Evolutionary conservation across 2,888 invertebrate genomes (phyloP).

Genomic region (Trichopoda pennipes): DNA sequence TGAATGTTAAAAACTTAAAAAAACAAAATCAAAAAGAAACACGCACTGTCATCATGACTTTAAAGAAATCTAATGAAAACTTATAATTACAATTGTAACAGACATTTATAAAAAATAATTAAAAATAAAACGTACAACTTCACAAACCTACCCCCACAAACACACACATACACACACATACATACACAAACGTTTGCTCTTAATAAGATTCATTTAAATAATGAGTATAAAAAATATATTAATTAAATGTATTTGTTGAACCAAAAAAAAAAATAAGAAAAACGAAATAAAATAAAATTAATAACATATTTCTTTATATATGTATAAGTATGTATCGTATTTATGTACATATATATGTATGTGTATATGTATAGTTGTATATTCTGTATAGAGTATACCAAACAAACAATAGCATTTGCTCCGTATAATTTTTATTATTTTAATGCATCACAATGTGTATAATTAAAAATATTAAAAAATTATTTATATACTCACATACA

Average conservation of each 20-base stretch:
- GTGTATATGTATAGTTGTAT: not conserved
- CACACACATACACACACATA: slow-evolving; percentile 30
- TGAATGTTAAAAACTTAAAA: slow-evolving; percentile 59
- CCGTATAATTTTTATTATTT: slow-evolving; percentile 68
- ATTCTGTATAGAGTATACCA: slow-evolving; percentile 21
- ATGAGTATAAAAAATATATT: slow-evolving; percentile 68
- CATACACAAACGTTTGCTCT: slow-evolving; percentile 13
- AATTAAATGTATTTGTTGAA: slow-evolving; percentile 66
- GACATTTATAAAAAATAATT: slow-evolving; percentile 19
- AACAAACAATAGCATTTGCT: slow-evolving; percentile 63
- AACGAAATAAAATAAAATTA: slow-evolving; percentile 23
- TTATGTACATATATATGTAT: not conserved
- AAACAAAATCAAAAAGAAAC: slow-evolving; percentile 48
- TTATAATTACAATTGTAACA: slow-evolving; percentile 75
- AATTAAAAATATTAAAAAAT: slow-evolving; percentile 65
- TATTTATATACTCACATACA: slow-evolving; percentile 10
- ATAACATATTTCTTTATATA: slow-evolving; percentile 7
- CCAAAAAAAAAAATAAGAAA: slow-evolving; percentile 19
- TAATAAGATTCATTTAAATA: slow-evolving; percentile 62
- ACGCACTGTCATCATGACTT: slow-evolving; percentile 74
- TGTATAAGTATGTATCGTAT: not conserved
- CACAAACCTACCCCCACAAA: slow-evolving; percentile 1
- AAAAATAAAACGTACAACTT: not conserved
- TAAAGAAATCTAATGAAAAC: slow-evolving; percentile 70
- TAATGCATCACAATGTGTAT: slow-evolving; percentile 71